These are phyloP conservation scores for Rhagonycha fulva DNA, from an alignment of 2,888 invertebrate species.

Conservation along the genomic window DNA sequence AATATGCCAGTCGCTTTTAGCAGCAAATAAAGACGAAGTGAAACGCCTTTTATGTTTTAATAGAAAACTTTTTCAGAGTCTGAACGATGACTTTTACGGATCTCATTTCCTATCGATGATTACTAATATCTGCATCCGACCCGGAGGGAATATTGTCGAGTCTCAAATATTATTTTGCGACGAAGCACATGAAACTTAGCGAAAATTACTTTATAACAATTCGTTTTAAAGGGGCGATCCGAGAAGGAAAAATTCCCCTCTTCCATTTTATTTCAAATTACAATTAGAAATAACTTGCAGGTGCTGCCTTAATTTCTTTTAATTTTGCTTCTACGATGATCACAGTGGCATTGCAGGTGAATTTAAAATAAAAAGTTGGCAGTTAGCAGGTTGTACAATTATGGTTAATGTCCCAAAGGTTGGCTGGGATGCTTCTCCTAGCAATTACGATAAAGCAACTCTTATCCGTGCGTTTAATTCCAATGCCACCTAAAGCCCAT, in stretches of 20 bases:
- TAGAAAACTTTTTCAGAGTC: conserved; percentile 30
- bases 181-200: neutral
- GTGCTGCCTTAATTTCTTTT: neutral
- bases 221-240: neutral
- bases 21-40: conserved; percentile 7
- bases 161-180: neutral
- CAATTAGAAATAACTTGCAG: neutral
- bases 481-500: conserved; percentile 29
- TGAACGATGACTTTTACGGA: conserved; percentile 33
- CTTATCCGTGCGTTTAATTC: conserved; percentile 34
- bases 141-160: conserved; percentile 34
- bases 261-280: neutral
- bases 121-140: conserved; percentile 35
- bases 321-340: neutral
- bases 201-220: neutral
- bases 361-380: conserved; percentile 12
- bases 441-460: conserved; percentile 37
- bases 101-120: conserved; percentile 41
- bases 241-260: neutral
- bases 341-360: neutral
- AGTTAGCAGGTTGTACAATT: conserved; percentile 26
- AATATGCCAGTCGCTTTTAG: neutral
- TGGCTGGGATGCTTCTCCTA: conserved; percentile 1
- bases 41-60: conserved; percentile 31
- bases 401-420: conserved; percentile 13